Evolutionary conservation across 2,797 vertebrate species (phyloP).

Genomic region (Menidia menidia): DNA sequence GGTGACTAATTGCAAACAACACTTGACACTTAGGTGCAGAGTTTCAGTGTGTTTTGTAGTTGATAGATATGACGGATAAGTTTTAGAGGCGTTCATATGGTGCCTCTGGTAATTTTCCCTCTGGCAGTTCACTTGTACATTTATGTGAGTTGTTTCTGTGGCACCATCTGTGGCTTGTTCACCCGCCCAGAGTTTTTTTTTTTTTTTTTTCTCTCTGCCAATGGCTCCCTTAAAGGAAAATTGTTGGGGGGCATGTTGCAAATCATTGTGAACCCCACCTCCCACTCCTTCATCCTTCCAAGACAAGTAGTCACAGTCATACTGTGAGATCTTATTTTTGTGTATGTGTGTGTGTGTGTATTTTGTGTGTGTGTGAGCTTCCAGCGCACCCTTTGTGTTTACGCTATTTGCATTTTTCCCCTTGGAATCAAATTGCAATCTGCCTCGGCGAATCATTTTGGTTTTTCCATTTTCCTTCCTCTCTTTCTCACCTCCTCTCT

Average conservation of each 20-base stretch:
- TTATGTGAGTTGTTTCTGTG: conserved; percentile 32
- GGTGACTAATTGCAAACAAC: conserved; percentile 1
- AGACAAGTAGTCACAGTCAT: conserved; percentile 32
- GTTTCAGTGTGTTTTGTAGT: conserved; percentile 28
- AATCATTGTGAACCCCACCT: conserved; percentile 41
- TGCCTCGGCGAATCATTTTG: background rate
- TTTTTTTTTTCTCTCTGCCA: conserved; percentile 49
- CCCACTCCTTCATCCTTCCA: background rate
- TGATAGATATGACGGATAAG: conserved; percentile 25
- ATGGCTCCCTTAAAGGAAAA: conserved; percentile 63
- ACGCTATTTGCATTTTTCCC: background rate
- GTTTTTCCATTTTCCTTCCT: background rate
- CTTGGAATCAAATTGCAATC: background rate
- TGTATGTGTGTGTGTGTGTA: too few species aligned
- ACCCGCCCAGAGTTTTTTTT: conserved; percentile 54
- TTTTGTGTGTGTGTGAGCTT: background rate
- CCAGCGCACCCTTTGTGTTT: background rate
- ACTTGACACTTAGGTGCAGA: background rate
- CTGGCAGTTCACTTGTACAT: conserved; percentile 45
- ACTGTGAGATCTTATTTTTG: conserved; percentile 2
- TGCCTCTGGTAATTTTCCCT: conserved; percentile 60
- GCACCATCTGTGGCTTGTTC: conserved; percentile 78
- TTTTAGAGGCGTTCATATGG: conserved; percentile 64
- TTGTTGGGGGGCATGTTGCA: conserved; percentile 62
- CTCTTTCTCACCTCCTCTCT: background rate